Percentiles rank a stretch among this genome's conserved stretches.
Evolutionary conservation across 2,113 vertebrate genomes (phyloP).

Genomic region (Romanogobio albipinnatus): DNA sequence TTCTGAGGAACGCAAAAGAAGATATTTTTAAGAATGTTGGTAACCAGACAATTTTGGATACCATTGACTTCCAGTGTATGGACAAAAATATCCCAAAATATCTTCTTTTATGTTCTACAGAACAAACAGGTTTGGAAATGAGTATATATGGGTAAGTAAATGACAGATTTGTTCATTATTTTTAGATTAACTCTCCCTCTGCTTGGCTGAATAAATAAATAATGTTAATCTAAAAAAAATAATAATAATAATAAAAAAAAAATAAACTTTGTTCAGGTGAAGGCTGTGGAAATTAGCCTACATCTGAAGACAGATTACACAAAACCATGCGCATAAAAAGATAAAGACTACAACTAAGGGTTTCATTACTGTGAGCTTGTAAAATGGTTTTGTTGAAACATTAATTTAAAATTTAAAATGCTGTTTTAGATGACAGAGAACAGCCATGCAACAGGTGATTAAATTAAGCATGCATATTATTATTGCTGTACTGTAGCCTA

Average conservation of each 20-base stretch:
- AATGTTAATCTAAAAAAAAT: neutral
- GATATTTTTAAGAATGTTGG: neutral
- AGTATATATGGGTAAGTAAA: neutral
- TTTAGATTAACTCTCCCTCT: neutral
- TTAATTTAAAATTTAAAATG: neutral
- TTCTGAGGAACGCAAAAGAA: neutral
- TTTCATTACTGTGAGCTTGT: neutral
- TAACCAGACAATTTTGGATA: neutral
- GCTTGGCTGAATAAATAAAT: neutral
- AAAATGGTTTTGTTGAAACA: neutral
- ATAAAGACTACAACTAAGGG: neutral
- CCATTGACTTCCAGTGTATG: neutral
- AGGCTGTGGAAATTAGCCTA: neutral
- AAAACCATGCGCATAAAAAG: neutral
- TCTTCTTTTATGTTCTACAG: neutral
- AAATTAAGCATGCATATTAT: neutral
- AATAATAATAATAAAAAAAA: no score
- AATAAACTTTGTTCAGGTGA: neutral
- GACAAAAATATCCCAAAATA: neutral
- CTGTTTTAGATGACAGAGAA: neutral
- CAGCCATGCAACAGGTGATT: slow-evolving; percentile 45
- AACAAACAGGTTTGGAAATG: neutral
- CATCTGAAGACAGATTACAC: neutral
- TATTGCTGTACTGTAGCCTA: neutral
- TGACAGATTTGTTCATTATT: neutral